Conservation (phyloP, 2,888 invertebrate species). For the Hymenopus coronatus region DNA sequence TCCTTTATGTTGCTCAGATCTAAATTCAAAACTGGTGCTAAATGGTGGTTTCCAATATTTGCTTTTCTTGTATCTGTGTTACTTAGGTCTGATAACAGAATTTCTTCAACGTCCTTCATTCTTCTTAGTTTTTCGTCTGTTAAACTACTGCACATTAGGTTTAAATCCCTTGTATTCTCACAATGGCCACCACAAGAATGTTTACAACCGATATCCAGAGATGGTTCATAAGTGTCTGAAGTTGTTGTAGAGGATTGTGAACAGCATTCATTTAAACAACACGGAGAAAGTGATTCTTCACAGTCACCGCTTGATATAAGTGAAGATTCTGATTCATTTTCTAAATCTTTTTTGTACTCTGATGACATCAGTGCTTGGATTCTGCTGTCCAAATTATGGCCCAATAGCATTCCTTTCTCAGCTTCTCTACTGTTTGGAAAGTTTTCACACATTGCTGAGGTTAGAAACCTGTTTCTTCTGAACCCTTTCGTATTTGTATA, state of each 20-base stretch:
- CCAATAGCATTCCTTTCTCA: neutral
- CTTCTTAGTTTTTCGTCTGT: neutral
- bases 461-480: neutral
- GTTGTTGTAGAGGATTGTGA: constrained; percentile 23
- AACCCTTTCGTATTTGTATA: neutral
- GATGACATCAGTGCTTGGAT: neutral
- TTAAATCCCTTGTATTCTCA: neutral
- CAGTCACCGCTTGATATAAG: constrained; percentile 22
- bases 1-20: constrained; percentile 45
- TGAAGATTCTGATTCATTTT: constrained; percentile 19
- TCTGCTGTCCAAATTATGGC: neutral
- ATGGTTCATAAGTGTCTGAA: constrained; percentile 18
- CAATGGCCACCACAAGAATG: neutral
- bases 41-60: neutral
- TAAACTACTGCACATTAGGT: neutral
- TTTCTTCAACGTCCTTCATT: constrained; percentile 28
- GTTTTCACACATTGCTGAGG: neutral
- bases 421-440: neutral
- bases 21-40: constrained; percentile 41
- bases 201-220: neutral
- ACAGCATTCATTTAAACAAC: constrained; percentile 19
- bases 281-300: constrained; percentile 12
- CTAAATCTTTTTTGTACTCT: neutral
- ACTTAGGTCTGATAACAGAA: constrained; percentile 13
- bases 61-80: neutral